Base-by-base conservation (phyloP, 2,113 vertebrate genomes). In the Pseudonaja textilis region DNA sequence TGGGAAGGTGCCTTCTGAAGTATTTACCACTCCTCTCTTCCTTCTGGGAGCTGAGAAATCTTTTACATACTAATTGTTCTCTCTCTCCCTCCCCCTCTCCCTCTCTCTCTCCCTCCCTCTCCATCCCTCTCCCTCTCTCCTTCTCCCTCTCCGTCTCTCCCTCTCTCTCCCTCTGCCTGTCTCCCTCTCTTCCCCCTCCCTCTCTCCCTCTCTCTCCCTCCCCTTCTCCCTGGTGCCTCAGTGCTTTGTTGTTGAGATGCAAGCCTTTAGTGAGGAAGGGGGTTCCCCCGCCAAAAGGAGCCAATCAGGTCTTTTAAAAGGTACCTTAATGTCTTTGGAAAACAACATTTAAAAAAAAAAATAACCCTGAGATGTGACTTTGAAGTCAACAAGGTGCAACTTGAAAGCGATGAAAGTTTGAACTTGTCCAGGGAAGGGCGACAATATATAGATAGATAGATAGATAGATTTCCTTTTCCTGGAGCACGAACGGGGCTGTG, bases 241-340 rank as follows among this genome's bases (percentile, higher is more conserved):
- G 89, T 55, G 25, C 87, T 94, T 74, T 55, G 9, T 12, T 88
- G 47, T 69, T 85, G 22, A 59, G 89, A 52, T 4, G 20, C 20
- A 12, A 85, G 25, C 6, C 91, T 57, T 0, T 50, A 29, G 2
- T 11, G 11, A 57, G 69, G 26, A 50, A 50, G 61, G 26, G 3
- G 3, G 26, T 64, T 87, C 92, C 14, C 47, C 47, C 81, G n/a
- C 2, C 34, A 3, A 55, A 42, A 45, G 64, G 5, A 14, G n/a
- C 34, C 12, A 1, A 92, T 89, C 56, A 26, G 23, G 90, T 93
- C 92, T 50, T 54, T 87, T 64, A 55, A 42, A 93, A 47, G 11
- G 81, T 87, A 87, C 6, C 0, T 8, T 95, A 87, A 85, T 86
- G 89, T 61, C 61, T 93, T 59, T 16, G 34, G 89, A 90, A 96